A percentile compares a stretch with the other conserved stretches of the same genome.
Evolutionary conservation across 2,113 vertebrate species (phyloP).

Genomic region (Chamaea fasciata): DNA sequence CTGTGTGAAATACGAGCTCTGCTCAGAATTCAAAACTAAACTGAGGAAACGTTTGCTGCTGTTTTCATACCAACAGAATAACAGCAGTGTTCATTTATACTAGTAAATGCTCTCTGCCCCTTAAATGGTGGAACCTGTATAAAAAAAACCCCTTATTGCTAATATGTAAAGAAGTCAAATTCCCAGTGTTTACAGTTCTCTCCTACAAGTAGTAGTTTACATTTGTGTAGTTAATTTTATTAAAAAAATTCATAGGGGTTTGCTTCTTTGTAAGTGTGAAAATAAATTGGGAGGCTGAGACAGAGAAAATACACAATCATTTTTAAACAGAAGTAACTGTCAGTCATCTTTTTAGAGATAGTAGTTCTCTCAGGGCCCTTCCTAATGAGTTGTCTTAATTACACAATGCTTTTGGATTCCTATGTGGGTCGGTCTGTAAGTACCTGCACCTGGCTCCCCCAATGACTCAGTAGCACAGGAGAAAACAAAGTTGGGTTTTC

Average conservation of each 20-base stretch:
- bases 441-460: not conserved
- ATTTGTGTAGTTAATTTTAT: not conserved
- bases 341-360: not conserved
- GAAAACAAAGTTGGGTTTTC: not conserved
- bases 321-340: not conserved
- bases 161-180: not conserved
- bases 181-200: not conserved
- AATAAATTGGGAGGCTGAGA: not conserved
- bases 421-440: not conserved
- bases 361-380: not conserved
- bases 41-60: slow-evolving; percentile 25
- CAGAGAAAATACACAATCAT: not conserved
- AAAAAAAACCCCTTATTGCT: slow-evolving; percentile 32
- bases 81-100: slow-evolving; percentile 52
- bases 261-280: not conserved
- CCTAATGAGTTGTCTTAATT: not conserved
- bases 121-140: not conserved
- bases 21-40: slow-evolving; percentile 56
- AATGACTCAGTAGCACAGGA: not conserved
- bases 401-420: not conserved
- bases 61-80: slow-evolving; percentile 38
- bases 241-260: not conserved
- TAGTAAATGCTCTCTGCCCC: slow-evolving; percentile 1
- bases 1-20: slow-evolving; percentile 4
- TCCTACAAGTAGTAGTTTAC: not conserved